These are phyloP conservation scores for Megaleporinus macrocephalus DNA, from an alignment of 2,113 vertebrate species.

Conservation along the genomic window DNA sequence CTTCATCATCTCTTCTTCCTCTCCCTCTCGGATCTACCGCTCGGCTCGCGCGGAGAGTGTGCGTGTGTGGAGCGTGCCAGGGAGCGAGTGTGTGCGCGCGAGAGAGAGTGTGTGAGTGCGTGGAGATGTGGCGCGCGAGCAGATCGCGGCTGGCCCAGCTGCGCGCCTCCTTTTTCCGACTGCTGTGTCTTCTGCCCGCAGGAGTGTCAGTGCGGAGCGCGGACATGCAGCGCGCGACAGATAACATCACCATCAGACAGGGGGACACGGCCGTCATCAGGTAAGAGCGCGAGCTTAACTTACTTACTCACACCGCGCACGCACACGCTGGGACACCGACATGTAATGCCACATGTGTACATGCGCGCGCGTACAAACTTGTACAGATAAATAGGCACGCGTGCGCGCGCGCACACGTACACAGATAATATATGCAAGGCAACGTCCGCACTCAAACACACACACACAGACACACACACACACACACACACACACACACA, in stretches of 20 bases:
- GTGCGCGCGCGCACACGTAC: not conserved
- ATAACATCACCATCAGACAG: slow-evolving; percentile 99
- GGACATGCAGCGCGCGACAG: slow-evolving; percentile 96
- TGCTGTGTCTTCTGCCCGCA: slow-evolving; percentile 98
- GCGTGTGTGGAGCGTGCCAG: slow-evolving; percentile 35
- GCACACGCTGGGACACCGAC: not conserved
- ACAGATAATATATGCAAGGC: not conserved
- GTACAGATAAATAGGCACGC: too few species aligned
- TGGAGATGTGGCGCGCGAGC: slow-evolving; percentile 87
- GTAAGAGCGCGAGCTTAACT: slow-evolving; percentile 70
- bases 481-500: too few species aligned
- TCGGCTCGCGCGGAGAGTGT: slow-evolving; percentile 2
- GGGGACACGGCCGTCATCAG: slow-evolving; percentile 98
- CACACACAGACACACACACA: too few species aligned
- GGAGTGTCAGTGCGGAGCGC: slow-evolving; percentile 98
- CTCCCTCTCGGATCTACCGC: slow-evolving; percentile 31
- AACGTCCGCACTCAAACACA: too few species aligned
- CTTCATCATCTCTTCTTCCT: not conserved
- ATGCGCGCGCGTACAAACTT: too few species aligned
- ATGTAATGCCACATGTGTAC: too few species aligned
- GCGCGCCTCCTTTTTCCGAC: slow-evolving; percentile 94
- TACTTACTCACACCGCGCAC: not conserved
- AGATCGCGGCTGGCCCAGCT: slow-evolving; percentile 88
- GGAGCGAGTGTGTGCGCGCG: slow-evolving; percentile 32
- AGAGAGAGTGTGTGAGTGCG: slow-evolving; percentile 54